Percentiles rank a stretch among this genome's conserved stretches.
Evolutionary conservation across 2,797 vertebrate species (phyloP).

Genomic region (Morus bassanus): DNA sequence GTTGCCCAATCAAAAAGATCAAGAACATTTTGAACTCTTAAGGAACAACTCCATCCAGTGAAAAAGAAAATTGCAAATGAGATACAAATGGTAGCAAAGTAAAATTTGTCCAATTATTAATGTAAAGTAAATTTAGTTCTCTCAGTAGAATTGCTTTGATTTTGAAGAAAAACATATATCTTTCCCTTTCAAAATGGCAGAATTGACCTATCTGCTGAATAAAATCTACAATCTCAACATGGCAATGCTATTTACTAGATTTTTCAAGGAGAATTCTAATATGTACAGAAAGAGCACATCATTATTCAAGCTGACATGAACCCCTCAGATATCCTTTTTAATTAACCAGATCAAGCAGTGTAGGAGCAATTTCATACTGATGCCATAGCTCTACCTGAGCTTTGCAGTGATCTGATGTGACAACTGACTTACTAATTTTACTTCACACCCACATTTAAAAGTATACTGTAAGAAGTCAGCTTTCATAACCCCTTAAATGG

Average conservation of each 20-base stretch:
- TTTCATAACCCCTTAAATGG: neutral
- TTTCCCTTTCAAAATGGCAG: neutral
- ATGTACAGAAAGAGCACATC: slow-evolving; percentile 52
- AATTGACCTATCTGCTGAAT: neutral
- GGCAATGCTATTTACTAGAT: slow-evolving; percentile 7
- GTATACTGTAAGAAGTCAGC: neutral
- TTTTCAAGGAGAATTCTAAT: slow-evolving; percentile 62
- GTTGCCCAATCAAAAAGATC: neutral
- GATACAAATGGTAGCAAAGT: neutral
- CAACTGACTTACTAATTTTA: slow-evolving; percentile 8
- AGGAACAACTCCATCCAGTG: neutral
- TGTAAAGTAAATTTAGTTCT: neutral
- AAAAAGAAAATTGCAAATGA: neutral
- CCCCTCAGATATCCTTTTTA: slow-evolving; percentile 67
- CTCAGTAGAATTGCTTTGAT: neutral
- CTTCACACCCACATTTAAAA: neutral
- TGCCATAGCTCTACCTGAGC: neutral
- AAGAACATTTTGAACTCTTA: neutral
- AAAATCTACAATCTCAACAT: neutral
- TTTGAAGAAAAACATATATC: neutral
- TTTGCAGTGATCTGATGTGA: neutral
- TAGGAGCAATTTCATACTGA: neutral
- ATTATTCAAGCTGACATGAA: slow-evolving; percentile 72
- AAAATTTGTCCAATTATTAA: neutral
- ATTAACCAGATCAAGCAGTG: slow-evolving; percentile 59